Conservation (phyloP, 2,888 invertebrate species). For the Aporophyla nigra region DNA sequence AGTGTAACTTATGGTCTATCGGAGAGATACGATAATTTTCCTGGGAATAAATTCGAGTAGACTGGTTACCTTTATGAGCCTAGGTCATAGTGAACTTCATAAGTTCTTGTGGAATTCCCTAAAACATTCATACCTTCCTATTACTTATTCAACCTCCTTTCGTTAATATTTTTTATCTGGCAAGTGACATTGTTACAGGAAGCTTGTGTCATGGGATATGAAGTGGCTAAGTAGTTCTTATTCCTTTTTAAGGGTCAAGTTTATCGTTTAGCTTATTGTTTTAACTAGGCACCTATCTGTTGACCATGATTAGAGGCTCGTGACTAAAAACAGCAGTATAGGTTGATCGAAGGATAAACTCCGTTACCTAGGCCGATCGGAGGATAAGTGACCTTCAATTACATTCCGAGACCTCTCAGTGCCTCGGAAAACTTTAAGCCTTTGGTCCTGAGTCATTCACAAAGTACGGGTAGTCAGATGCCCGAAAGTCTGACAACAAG, state of each 20-base stretch:
- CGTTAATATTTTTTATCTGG: neutral
- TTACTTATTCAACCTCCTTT: neutral
- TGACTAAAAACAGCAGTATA: neutral
- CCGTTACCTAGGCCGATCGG: neutral
- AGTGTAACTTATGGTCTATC: neutral
- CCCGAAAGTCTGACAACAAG: too few relatives aligned
- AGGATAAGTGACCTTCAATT: neutral
- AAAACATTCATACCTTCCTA: neutral
- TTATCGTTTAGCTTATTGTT: neutral
- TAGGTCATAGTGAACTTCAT: neutral
- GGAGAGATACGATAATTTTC: neutral
- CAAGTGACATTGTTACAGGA: constrained; percentile 13
- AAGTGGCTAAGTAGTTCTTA: constrained; percentile 11
- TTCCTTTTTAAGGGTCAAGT: constrained; percentile 10
- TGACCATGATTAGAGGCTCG: too few relatives aligned
- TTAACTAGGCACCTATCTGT: neutral
- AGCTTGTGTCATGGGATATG: constrained; percentile 18
- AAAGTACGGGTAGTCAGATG: too few relatives aligned
- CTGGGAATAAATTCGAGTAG: too few relatives aligned
- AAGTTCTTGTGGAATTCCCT: neutral
- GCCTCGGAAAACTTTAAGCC: too few relatives aligned
- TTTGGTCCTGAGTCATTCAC: neutral
- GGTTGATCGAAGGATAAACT: neutral
- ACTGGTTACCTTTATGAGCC: neutral
- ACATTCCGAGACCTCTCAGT: neutral